phyloP scores from a whole-genome alignment of 2,888 invertebrate genomes.

The Lypha dubia region DNA sequence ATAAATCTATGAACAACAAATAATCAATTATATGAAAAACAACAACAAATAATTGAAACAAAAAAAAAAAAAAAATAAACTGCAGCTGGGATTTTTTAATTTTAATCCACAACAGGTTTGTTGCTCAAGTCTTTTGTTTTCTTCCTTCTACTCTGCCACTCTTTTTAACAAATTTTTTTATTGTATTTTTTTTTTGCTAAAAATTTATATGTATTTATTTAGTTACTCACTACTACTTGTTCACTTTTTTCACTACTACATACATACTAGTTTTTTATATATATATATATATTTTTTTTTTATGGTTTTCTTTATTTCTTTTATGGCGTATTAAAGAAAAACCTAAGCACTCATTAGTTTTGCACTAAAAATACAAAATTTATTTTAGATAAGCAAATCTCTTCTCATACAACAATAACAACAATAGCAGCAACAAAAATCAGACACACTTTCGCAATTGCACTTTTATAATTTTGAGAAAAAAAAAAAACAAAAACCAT shows the following conservation, averaged over 20 bases:
- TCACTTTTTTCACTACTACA: background rate
- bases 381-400: conserved; percentile 19
- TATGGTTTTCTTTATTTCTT: conserved; percentile 18
- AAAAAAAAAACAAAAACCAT: too few relatives aligned
- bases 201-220: background rate
- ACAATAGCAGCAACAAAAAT: background rate
- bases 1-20: conserved; percentile 61
- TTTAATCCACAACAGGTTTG: conserved; percentile 83
- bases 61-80: too few relatives aligned
- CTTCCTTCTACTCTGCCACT: conserved; percentile 33
- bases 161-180: background rate
- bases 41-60: conserved; percentile 56
- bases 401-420: too few relatives aligned
- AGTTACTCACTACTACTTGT: background rate
- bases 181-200: conserved; percentile 5
- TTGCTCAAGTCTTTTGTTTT: conserved; percentile 80
- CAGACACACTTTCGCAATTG: conserved; percentile 61
- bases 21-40: conserved; percentile 39
- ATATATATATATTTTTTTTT: background rate
- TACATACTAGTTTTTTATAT: background rate
- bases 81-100: conserved; percentile 82
- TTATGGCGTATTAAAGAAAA: conserved; percentile 22
- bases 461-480: conserved; percentile 61
- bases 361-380: conserved; percentile 50
- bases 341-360: conserved; percentile 57